Evolutionary conservation across 2,888 invertebrate genomes (phyloP).

Genomic region (Apeira syringaria): DNA sequence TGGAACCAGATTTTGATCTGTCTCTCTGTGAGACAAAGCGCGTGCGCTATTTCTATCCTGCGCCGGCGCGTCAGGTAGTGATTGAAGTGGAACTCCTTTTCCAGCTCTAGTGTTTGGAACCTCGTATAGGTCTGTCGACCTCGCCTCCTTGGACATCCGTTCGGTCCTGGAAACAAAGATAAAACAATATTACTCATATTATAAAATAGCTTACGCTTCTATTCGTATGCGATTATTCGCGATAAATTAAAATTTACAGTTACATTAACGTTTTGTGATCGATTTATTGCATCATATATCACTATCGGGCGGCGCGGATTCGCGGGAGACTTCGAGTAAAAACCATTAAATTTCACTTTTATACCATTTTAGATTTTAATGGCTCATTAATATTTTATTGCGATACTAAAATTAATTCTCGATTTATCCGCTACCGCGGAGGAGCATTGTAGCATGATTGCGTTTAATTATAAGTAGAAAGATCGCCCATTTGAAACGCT

Average conservation of each 20-base stretch:
- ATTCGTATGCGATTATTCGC: constrained; percentile 34
- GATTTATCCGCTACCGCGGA: constrained; percentile 75
- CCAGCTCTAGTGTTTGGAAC: constrained; percentile 98
- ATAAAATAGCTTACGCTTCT: constrained; percentile 31
- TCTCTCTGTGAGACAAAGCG: constrained; percentile 96
- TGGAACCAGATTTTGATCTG: constrained; percentile 99
- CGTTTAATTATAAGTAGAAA: constrained; percentile 37
- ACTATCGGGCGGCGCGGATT: constrained; percentile 56
- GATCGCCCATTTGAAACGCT: constrained; percentile 12
- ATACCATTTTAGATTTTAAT: constrained; percentile 80
- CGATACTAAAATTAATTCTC: constrained; percentile 77
- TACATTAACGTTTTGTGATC: constrained; percentile 55
- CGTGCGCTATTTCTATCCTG: constrained; percentile 98
- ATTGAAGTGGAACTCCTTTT: constrained; percentile 99
- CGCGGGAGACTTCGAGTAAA: constrained; percentile 63
- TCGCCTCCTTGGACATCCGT: constrained; percentile 96
- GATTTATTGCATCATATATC: constrained; percentile 74
- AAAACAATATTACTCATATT: constrained; percentile 27
- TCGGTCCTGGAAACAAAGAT: constrained; percentile 91
- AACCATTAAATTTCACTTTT: constrained; percentile 80
- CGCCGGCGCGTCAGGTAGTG: constrained; percentile 98
- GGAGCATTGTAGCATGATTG: constrained; percentile 65
- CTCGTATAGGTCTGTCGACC: constrained; percentile 99
- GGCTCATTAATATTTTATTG: constrained; percentile 79
- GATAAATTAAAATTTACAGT: constrained; percentile 49